Percentiles rank a stretch among this genome's conserved stretches.
phyloP scores from a whole-genome alignment of 2,797 vertebrate species.

The Tauraco hartlaubi region DNA sequence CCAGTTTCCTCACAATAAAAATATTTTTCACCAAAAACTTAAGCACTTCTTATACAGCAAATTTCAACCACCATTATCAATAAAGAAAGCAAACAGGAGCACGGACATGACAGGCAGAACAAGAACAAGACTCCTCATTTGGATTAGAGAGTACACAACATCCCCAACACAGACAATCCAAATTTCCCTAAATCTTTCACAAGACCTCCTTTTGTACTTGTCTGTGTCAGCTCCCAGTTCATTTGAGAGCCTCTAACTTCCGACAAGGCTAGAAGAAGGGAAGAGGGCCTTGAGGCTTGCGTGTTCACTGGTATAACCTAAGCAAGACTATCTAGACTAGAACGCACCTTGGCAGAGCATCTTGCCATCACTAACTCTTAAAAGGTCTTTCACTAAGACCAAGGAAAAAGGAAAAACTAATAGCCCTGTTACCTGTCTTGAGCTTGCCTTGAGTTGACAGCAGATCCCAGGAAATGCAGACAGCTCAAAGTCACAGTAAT shows the following conservation, averaged over 20 bases:
- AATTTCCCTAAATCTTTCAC: neutral
- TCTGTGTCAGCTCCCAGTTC: neutral
- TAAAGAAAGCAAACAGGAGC: neutral
- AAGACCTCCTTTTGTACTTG: neutral
- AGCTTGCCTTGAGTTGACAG: neutral
- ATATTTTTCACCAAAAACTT: neutral
- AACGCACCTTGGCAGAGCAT: neutral
- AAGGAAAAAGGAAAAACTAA: neutral
- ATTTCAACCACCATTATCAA: neutral
- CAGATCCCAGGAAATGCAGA: neutral
- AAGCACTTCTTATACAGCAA: neutral
- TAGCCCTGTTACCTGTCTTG: neutral
- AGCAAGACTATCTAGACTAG: neutral
- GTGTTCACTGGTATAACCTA: neutral
- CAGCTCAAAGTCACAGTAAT: neutral
- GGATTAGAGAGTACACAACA: neutral
- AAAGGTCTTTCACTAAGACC: neutral
- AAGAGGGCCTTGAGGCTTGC: neutral
- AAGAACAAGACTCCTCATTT: neutral
- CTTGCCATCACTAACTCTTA: neutral
- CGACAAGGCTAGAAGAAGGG: neutral
- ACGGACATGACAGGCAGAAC: neutral
- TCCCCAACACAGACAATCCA: neutral
- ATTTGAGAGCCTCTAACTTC: neutral
- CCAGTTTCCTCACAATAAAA: neutral